Conservation (phyloP, 1,140 invertebrate genomes). For the Dendrolimus kikuchii region DNA sequence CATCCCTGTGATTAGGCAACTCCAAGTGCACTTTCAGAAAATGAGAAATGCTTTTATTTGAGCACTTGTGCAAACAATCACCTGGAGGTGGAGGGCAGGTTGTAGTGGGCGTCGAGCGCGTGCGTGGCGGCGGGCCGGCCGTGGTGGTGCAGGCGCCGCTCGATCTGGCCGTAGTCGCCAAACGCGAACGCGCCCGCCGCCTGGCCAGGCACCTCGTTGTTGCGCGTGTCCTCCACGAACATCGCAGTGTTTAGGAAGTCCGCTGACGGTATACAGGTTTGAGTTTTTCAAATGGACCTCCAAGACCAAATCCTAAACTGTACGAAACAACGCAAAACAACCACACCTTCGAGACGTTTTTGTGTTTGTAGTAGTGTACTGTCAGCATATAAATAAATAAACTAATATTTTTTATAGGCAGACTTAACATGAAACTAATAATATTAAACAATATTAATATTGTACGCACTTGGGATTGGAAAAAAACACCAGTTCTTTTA, state of each 20-base stretch:
- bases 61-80: slow-evolving; percentile 1
- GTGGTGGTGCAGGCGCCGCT: slow-evolving; percentile 19
- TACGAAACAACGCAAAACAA: too few relatives aligned
- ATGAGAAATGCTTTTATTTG: too few relatives aligned
- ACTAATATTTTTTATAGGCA: too few relatives aligned
- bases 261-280: slow-evolving; percentile 1
- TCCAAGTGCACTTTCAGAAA: too few relatives aligned
- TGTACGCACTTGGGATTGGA: too few relatives aligned
- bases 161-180: slow-evolving; percentile 31
- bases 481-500: too few relatives aligned
- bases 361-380: too few relatives aligned
- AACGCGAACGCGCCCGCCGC: slow-evolving; percentile 21
- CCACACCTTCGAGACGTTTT: too few relatives aligned
- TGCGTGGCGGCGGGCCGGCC: slow-evolving; percentile 19
- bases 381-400: too few relatives aligned
- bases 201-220: slow-evolving; percentile 31
- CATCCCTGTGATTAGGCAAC: too few relatives aligned
- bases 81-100: slow-evolving; percentile 47
- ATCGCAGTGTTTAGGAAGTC: slow-evolving; percentile 35
- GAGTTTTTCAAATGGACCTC: neutral
- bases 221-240: slow-evolving; percentile 39
- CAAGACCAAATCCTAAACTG: neutral
- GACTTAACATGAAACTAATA: too few relatives aligned
- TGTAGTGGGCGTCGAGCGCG: slow-evolving; percentile 37
- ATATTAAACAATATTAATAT: too few relatives aligned